phyloP scores from a whole-genome alignment of 2,797 vertebrate genomes.

The Strix occidentalis region DNA sequence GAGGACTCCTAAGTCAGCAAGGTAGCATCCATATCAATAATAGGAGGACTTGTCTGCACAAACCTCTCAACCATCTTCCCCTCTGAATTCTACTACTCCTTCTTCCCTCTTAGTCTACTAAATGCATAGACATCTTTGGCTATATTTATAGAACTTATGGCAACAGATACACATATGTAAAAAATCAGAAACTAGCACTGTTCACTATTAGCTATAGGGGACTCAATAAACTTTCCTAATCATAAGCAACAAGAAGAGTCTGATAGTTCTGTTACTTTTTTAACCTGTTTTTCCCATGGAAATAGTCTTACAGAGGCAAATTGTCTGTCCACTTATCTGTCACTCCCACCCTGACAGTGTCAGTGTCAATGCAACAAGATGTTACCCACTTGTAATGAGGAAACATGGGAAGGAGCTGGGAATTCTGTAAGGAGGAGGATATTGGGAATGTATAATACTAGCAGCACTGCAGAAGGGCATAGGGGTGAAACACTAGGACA shows the following conservation, averaged over 20 bases:
- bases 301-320: background rate
- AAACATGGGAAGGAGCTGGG: background rate
- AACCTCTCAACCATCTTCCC: background rate
- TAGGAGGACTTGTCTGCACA: background rate
- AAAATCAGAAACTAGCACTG: background rate
- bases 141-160: background rate
- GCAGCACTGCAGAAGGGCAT: background rate
- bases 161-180: background rate
- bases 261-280: background rate
- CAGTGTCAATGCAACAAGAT: background rate
- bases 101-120: background rate
- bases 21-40: background rate
- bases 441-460: background rate
- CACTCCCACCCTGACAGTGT: background rate
- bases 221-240: background rate
- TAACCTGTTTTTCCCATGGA: background rate
- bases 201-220: fast-evolving
- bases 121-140: background rate
- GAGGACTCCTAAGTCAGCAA: background rate
- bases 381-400: background rate
- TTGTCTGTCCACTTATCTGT: background rate
- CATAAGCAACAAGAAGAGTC: background rate
- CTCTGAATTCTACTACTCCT: background rate
- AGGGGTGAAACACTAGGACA: background rate
- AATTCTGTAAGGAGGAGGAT: background rate